Base-by-base conservation (phyloP, 2,113 vertebrate species). In the Thalassoma bifasciatum region DNA sequence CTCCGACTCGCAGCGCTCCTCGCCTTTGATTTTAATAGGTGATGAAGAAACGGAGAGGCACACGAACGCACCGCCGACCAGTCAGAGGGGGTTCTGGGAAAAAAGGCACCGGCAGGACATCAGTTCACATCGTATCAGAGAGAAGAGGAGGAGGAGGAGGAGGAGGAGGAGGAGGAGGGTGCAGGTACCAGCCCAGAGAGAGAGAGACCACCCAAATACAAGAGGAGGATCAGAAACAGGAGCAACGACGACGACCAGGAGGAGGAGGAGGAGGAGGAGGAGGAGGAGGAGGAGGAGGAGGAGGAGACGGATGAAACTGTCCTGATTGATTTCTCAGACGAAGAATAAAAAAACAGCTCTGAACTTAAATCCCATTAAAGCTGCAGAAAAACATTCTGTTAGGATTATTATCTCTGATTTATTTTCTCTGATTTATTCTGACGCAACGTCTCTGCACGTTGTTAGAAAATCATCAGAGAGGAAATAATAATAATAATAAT, bases 111-210 rank as follows among this genome's bases (percentile, higher is more conserved):
- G 82, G 86, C 86, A 77, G 85, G 86, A 92, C 88, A 91, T 91
- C 90, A 91, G 75, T 70, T 90, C 56, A 66, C 23, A 90, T 91
- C 59, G 79, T 71, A 89, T 92, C 91, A 85, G 77, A 51, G 2
- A 9, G 49, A n/a, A 9, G 23, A 22, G 57, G 36, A 54, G 54
- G 54, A 3, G 37, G 13, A 44, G 24, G 54, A 46, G 2, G 37
- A 9, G 49, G 30, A 34, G 50, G n/a, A 42, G 30, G 0, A 16
- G 36, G 17, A 0, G 0, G 66, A 5, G 71, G 60, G 89, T 83
- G 91, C 92, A 92, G 89, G 90, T 94, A 92, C 90, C 90, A 93
- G 91, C 93, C 72, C 87, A 75, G 30, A n/a, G n/a, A n/a, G n/a
- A n/a, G n/a, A n/a, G n/a, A 30, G 79, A 84, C 89, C 91, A 90